Percentiles rank a stretch among this genome's conserved stretches.
phyloP scores from a whole-genome alignment of 2,797 vertebrate species.

The Cossypha niveicapilla region DNA sequence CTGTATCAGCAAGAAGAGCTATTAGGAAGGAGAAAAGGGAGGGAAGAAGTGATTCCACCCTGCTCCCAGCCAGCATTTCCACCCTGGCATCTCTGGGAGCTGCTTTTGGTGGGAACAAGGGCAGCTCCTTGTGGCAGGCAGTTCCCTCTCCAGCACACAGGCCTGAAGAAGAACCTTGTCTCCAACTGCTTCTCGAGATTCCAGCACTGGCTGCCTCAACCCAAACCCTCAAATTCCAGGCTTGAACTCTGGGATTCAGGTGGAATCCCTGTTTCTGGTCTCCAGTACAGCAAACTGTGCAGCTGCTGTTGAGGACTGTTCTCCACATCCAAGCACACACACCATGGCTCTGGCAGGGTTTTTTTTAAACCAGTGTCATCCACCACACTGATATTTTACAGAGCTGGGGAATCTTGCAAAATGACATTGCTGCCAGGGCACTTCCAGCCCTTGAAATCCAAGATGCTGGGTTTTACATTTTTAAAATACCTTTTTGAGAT shows the following conservation, averaged over 20 bases:
- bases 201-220: background rate
- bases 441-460: background rate
- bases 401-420: background rate
- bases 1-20: background rate
- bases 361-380: background rate
- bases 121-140: background rate
- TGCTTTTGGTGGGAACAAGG: background rate
- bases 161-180: background rate
- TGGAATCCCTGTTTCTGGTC: background rate
- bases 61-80: background rate
- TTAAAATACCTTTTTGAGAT: background rate
- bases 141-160: fast-evolving
- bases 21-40: background rate
- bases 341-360: background rate
- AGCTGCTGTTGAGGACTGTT: background rate
- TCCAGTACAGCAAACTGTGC: background rate
- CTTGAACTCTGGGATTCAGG: background rate
- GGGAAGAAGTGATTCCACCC: background rate
- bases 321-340: background rate
- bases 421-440: background rate
- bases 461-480: background rate
- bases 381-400: background rate
- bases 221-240: background rate
- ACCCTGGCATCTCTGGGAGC: background rate
- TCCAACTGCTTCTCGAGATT: fast-evolving